These are phyloP conservation scores for Proisotoma minuta DNA, from an alignment of 2,888 invertebrate species.

Conservation along the genomic window DNA sequence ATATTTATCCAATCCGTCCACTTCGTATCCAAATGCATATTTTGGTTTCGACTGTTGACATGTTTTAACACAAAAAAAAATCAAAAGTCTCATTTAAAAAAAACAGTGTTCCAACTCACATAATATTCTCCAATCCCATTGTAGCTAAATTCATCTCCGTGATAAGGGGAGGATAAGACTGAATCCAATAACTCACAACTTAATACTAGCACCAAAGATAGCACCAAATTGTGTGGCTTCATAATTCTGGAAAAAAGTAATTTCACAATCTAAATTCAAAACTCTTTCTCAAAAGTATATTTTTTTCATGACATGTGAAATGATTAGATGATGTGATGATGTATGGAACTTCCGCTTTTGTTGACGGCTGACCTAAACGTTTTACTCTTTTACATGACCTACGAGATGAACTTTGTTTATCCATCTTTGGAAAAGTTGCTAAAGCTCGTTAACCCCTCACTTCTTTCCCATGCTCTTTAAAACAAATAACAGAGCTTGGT, in stretches of 20 bases:
- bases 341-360: too few relatives aligned
- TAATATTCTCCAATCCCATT: not conserved
- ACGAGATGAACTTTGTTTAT: too few relatives aligned
- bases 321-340: too few relatives aligned
- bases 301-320: too few relatives aligned
- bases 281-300: too few relatives aligned
- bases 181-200: not conserved
- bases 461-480: too few relatives aligned
- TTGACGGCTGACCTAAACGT: too few relatives aligned
- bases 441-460: too few relatives aligned
- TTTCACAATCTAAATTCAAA: too few relatives aligned
- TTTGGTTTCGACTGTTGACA: slow-evolving; percentile 40
- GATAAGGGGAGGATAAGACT: not conserved
- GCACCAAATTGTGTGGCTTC: not conserved
- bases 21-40: slow-evolving; percentile 47
- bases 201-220: not conserved
- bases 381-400: too few relatives aligned
- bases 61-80: not conserved
- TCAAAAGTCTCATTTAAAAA: not conserved
- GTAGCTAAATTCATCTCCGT: not conserved
- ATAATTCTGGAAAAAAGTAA: not conserved
- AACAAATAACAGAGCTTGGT: too few relatives aligned
- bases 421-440: too few relatives aligned
- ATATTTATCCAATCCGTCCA: slow-evolving; percentile 38
- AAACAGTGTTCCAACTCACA: not conserved